Evolutionary conservation across 2,888 invertebrate species (phyloP), one percentile per base, ranked within the genome.

Genomic region (Galerucella calmariensis): DNA sequence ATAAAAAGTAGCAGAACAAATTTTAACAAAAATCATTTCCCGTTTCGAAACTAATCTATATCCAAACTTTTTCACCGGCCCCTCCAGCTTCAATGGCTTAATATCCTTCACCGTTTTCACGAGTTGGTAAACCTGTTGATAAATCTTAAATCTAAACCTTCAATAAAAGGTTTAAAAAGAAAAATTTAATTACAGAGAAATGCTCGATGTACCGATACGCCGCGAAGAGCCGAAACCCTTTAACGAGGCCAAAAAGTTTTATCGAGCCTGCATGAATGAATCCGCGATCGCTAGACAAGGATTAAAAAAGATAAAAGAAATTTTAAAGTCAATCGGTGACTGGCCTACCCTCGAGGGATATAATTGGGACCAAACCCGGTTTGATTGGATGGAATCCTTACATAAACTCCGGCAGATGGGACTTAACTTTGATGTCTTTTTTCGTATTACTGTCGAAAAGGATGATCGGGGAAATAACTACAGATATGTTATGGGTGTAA

Each of bases 321-420:
- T 86, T 74, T 84, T 91, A 63, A 82, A 84, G 46, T 85, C 87
- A 78, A 87, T 91, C 48, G 91, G 91, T 16, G 91, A 91, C 1
- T 92, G 91, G 91, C 92, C 92, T 9, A 87, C 88, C n/a, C 82
- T 90, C 12, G 88, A 88, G 75, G 88, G 88, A n/a, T 83, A 85
- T 74, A 82, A 84, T 69, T 90, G 90, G 90, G 83, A 86, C 66
- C 83, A 85, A 67, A 80, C 79, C 73, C 88, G 81, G 35, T 87
- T 86, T 78, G 83, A 85, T 76, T 87, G 87, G 87, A 83, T 81
- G 72, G 79, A 80, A 20, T 83, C 85, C 27, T 81, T 85, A 16
- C 80, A 83, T 69, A 84, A 84, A 76, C 82, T 87, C 72, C 80
- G 86, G 62, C 79, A 80, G 71, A 77, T 83, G 67, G 87, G 87